Evolutionary conservation across 1,140 invertebrate species (phyloP), one percentile per base, ranked within the genome.

Genomic region (Cotesia chilonis): DNA sequence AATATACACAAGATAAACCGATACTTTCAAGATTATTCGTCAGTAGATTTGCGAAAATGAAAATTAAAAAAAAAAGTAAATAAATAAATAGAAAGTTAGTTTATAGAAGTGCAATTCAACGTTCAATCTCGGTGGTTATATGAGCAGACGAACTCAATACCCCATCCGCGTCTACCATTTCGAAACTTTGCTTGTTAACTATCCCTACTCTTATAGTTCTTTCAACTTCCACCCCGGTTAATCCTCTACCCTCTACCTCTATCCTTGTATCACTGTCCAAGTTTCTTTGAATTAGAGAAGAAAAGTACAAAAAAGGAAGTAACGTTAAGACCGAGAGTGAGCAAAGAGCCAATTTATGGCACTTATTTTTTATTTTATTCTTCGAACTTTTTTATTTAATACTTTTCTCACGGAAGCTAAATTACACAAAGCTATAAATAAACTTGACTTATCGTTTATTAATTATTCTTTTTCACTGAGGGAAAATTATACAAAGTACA

Each of bases 111-210:
- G 64, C 71, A 66, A 72, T 60, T 37, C 51, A 41, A 72, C 71
- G 71, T 60, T 72, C 71, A 72, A 72, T 68, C 71, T 72, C 35
- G 64, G 6, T 54, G 35, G 51, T 72, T 72, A 2, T 47, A 6
- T 7, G 67, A 57, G 7, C 37, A 4, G 41, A 65, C 70, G 55
- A 61, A 38, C 14, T 65, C 41, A 47, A 64, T 41, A 55, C 55
- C 37, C 55, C 41, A 57, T 35, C 37, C 64, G 71, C 52, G 64
- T 47, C 41, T 52, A 72, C 64, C 20, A 59, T 65, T 60, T 72
- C 38, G 63, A 36, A 72, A 68, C 71, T 68, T 72, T 67, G 54
- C 70, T 72, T 72, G 64, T 72, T 67, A 72, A 66, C 64, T 72
- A 60, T 68, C 66, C 35, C 20, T 9, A 54, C n/a, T 35, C 28